Conservation (phyloP, 2,888 invertebrate species). For the Philopedon plagiatum region DNA sequence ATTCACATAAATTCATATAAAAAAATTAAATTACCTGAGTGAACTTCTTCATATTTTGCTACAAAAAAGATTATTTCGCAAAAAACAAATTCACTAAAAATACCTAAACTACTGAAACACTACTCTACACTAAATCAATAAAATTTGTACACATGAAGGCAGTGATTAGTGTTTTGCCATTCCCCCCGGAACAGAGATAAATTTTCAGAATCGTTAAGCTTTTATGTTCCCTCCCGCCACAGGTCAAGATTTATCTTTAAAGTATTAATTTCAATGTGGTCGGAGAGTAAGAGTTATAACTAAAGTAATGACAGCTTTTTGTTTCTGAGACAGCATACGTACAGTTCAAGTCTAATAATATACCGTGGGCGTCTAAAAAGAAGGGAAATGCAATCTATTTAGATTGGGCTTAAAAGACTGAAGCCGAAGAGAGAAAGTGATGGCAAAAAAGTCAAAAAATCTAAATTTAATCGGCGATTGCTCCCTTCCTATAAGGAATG, state of each 20-base stretch:
- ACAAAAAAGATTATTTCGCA: slow-evolving; percentile 60
- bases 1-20: too few species aligned
- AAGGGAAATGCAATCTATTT: too few species aligned
- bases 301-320: too few species aligned
- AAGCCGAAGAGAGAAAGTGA: too few species aligned
- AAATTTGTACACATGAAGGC: slow-evolving; percentile 30
- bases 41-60: slow-evolving; percentile 16
- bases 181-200: slow-evolving; percentile 24
- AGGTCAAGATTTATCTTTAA: slow-evolving; percentile 22
- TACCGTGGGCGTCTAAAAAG: too few species aligned
- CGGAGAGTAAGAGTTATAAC: slow-evolving; percentile 12
- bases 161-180: slow-evolving; percentile 28
- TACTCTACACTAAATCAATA: slow-evolving; percentile 9
- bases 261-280: slow-evolving; percentile 1
- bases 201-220: slow-evolving; percentile 41
- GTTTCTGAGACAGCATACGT: too few species aligned
- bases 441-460: too few species aligned
- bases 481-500: too few species aligned
- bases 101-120: not conserved
- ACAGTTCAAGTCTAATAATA: too few species aligned
- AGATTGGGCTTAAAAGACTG: too few species aligned
- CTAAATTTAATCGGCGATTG: too few species aligned
- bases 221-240: slow-evolving; percentile 47
- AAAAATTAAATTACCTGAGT: slow-evolving; percentile 34
- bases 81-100: slow-evolving; percentile 57